Conservation (phyloP, 2,888 invertebrate genomes). For the Polydrusus tereticollis region DNA sequence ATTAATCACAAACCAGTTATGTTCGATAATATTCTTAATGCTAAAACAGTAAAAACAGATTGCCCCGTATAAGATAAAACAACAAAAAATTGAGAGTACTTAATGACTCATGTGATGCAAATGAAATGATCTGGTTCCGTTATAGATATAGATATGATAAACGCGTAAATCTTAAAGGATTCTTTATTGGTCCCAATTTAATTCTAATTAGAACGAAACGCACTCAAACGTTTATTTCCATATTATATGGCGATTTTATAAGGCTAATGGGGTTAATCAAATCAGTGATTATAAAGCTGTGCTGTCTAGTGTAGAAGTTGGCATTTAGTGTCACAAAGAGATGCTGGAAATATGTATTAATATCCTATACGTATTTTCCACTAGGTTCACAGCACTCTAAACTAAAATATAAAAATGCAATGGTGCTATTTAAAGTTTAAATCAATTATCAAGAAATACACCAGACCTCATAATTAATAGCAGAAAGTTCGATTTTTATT, state of each 20-base stretch:
- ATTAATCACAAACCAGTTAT: background rate
- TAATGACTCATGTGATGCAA: background rate
- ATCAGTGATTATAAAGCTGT: slow-evolving; percentile 2
- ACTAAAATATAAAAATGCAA: too few species aligned
- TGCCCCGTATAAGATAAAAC: background rate
- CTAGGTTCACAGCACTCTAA: too few species aligned
- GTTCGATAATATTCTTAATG: background rate
- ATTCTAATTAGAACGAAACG: background rate
- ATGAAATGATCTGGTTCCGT: background rate
- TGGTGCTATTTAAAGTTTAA: too few species aligned
- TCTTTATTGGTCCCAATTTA: background rate
- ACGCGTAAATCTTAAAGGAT: background rate
- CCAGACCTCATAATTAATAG: too few species aligned
- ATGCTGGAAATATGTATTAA: too few species aligned
- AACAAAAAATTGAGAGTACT: background rate
- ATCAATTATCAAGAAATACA: too few species aligned
- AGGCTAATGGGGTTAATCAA: slow-evolving; percentile 16
- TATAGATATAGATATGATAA: background rate
- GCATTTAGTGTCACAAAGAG: background rate
- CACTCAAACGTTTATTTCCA: background rate
- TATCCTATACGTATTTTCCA: too few species aligned
- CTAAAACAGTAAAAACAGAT: background rate
- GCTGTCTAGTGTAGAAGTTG: background rate
- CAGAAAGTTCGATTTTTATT: too few species aligned
- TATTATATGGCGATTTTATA: slow-evolving; percentile 15